Conservation (phyloP, 2,797 vertebrate species). For the Eutrigla gurnardus region DNA sequence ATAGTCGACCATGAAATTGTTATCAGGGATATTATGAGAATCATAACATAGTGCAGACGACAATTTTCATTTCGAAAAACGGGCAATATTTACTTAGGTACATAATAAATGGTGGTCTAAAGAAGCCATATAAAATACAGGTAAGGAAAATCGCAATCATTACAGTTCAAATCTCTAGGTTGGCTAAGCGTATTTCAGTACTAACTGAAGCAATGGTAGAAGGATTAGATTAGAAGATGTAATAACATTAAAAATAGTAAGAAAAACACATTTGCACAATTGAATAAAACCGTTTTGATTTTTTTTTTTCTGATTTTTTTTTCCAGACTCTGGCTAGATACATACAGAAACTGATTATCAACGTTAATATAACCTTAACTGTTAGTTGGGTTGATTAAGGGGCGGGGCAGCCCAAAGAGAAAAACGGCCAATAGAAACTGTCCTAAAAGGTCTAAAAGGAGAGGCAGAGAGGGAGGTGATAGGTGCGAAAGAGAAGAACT, state of each 20-base stretch:
- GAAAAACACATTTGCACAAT: conserved; percentile 86
- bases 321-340: conserved; percentile 85
- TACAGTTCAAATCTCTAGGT: conserved; percentile 88
- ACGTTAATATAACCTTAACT: conserved; percentile 86
- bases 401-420: conserved; percentile 76
- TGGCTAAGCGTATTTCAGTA: conserved; percentile 87
- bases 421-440: conserved; percentile 73
- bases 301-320: conserved; percentile 78
- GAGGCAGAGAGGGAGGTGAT: conserved; percentile 61
- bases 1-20: conserved; percentile 62
- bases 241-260: conserved; percentile 87
- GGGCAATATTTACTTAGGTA: conserved; percentile 83
- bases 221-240: conserved; percentile 87
- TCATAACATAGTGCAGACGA: conserved; percentile 79
- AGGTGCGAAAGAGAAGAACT: conserved; percentile 44
- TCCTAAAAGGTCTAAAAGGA: conserved; percentile 68
- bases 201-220: conserved; percentile 88
- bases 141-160: conserved; percentile 86
- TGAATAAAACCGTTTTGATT: conserved; percentile 83
- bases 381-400: conserved; percentile 83
- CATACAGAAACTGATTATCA: conserved; percentile 87
- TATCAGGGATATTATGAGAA: conserved; percentile 70
- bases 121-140: conserved; percentile 87
- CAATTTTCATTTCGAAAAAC: conserved; percentile 68
- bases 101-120: conserved; percentile 85